These are phyloP conservation scores for Molossus molossus DNA, from an alignment of 2,797 vertebrate genomes.

Conservation along the genomic window DNA sequence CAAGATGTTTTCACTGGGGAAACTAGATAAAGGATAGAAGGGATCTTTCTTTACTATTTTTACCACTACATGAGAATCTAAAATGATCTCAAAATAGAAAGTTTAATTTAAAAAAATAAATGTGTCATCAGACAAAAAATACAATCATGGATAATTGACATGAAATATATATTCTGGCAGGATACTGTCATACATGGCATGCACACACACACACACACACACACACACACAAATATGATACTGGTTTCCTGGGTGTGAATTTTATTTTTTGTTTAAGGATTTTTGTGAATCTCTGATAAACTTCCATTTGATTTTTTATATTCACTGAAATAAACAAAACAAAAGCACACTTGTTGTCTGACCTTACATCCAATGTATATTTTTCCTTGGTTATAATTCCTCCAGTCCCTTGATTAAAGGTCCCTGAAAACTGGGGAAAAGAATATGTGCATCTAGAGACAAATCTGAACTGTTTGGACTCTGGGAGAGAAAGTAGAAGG, in stretches of 20 bases:
- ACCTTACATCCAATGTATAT: background rate
- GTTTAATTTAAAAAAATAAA: background rate
- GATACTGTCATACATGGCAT: background rate
- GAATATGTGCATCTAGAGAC: background rate
- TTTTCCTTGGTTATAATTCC: constrained; percentile 29
- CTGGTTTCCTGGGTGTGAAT: background rate
- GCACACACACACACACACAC: background rate
- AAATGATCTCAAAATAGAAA: background rate
- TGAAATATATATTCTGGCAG: background rate
- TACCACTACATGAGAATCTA: background rate
- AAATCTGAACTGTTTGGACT: background rate
- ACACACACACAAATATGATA: background rate
- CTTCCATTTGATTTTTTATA: constrained; percentile 26
- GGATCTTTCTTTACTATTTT: background rate
- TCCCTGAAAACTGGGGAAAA: background rate
- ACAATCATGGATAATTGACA: background rate
- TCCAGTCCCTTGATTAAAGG: background rate
- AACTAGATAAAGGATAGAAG: background rate
- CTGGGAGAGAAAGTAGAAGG: background rate
- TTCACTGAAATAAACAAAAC: background rate
- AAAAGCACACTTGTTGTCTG: constrained; percentile 3
- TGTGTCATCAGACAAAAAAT: background rate
- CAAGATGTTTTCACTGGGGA: background rate
- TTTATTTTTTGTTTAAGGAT: constrained; percentile 52
- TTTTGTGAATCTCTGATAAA: background rate